phyloP scores from a whole-genome alignment of 2,888 invertebrate genomes.

The Altica lythri region DNA sequence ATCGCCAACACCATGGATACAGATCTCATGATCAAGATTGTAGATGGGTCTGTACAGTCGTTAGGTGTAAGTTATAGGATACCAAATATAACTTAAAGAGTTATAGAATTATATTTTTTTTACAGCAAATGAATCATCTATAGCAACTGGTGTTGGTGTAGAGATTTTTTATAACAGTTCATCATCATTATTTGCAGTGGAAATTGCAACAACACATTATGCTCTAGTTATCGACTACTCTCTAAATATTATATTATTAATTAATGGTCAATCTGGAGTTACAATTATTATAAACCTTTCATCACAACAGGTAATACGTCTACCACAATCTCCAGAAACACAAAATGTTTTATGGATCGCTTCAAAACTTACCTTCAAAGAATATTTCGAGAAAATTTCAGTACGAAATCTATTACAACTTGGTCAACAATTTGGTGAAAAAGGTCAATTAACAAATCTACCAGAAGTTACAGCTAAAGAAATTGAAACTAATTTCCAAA shows the following conservation, averaged over 20 bases:
- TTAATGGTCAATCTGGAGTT: constrained; percentile 21
- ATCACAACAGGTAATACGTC: background rate
- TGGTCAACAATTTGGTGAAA: constrained; percentile 14
- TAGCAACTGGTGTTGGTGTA: background rate
- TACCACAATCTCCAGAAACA: constrained; percentile 1
- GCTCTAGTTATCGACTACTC: constrained; percentile 19
- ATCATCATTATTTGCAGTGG: constrained; percentile 12
- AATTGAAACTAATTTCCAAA: constrained; percentile 1
- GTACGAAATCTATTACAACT: constrained; percentile 4
- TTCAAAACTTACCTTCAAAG: constrained; percentile 11
- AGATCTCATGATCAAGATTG: background rate
- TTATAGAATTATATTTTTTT: background rate
- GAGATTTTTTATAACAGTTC: constrained; percentile 4
- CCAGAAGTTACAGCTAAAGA: background rate
- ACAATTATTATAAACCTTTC: background rate
- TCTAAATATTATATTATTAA: background rate
- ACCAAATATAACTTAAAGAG: background rate
- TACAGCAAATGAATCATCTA: background rate
- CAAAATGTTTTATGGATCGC: constrained; percentile 8
- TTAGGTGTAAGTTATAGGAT: background rate
- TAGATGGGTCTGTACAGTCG: background rate
- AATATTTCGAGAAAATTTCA: constrained; percentile 20
- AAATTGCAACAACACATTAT: constrained; percentile 9
- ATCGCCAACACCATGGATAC: constrained; percentile 1
- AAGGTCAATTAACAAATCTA: background rate